Percentiles rank a stretch among this genome's conserved stretches.
These are phyloP conservation scores for Mystacornis crossleyi DNA, from an alignment of 2,113 vertebrate genomes.

Conservation along the genomic window DNA sequence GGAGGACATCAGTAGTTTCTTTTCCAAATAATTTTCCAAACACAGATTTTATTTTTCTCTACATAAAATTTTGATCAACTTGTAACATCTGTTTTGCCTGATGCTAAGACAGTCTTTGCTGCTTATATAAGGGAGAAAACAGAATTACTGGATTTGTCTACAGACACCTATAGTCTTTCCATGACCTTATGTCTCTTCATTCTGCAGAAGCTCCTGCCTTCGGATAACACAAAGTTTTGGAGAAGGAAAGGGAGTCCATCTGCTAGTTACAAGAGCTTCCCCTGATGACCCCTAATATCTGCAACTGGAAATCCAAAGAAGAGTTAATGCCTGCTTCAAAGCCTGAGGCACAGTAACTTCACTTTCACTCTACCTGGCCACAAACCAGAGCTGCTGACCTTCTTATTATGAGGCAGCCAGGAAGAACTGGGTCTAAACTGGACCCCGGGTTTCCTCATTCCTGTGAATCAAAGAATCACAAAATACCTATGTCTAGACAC, in stretches of 20 bases:
- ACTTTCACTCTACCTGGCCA: background rate
- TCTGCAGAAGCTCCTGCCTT: background rate
- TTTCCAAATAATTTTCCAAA: background rate
- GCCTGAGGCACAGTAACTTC: background rate
- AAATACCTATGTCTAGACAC: background rate
- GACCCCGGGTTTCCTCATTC: background rate
- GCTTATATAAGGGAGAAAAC: background rate
- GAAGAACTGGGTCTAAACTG: background rate
- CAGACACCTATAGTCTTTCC: background rate
- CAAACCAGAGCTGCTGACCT: background rate
- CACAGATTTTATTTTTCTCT: background rate
- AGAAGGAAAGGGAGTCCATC: background rate
- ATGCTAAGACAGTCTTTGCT: background rate
- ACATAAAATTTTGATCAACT: background rate
- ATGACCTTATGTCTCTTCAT: background rate
- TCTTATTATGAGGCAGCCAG: background rate
- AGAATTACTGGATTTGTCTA: background rate
- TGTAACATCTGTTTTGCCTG: background rate
- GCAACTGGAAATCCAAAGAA: background rate
- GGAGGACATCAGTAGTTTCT: background rate
- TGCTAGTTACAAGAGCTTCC: background rate
- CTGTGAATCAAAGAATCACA: background rate
- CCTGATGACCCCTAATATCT: background rate
- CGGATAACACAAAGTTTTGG: background rate
- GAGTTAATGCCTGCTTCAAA: background rate